Evolutionary conservation across 2,888 invertebrate species (phyloP), one percentile per base, ranked within the genome.

Genomic region (Drosophila dives): DNA sequence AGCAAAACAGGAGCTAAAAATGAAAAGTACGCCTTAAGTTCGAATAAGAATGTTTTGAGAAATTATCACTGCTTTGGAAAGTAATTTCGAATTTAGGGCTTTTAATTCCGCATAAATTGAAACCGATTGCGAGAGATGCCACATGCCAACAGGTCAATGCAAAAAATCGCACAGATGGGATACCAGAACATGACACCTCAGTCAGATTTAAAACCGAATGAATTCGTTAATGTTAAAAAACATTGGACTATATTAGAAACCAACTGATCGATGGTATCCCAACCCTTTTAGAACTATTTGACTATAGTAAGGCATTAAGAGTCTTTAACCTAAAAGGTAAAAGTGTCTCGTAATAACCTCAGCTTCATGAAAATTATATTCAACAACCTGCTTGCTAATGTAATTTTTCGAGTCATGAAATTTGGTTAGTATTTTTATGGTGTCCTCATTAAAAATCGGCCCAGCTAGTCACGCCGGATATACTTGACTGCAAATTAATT

Each of bases 281-380:
- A 20, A n/a, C 20, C 3, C 7, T 12, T 12, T 12, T 20, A 45
- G 12, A 20, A 20, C 7, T 12, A 20, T 12, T 20, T 20, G 20
- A 45, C 42, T 45, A 20, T 20, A 20, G 3, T 12, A 3, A 6
- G 20, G 12, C 6, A 42, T 3, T n/a, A n/a, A n/a, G n/a, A n/a
- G n/a, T n/a, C n/a, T n/a, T n/a, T n/a, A n/a, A 1, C 11, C n/a
- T 5, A 12, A 12, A 20, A 12, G 42, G 0, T 45, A 45, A 45
- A 45, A 12, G 0, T 0, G 12, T 7, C 7, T 45, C 3, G 6
- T 42, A 20, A 42, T 20, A 20, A 20, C 1, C 0, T 12, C 7
- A 20, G 1, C 20, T 20, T 12, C 6, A 3, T 2, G 20, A 42
- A 45, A 1, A 20, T 20, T 12, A 7, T 20, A 20, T 42, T 12